Evolutionary conservation across 2,113 vertebrate species (phyloP).

Genomic region (Plotosus lineatus): DNA sequence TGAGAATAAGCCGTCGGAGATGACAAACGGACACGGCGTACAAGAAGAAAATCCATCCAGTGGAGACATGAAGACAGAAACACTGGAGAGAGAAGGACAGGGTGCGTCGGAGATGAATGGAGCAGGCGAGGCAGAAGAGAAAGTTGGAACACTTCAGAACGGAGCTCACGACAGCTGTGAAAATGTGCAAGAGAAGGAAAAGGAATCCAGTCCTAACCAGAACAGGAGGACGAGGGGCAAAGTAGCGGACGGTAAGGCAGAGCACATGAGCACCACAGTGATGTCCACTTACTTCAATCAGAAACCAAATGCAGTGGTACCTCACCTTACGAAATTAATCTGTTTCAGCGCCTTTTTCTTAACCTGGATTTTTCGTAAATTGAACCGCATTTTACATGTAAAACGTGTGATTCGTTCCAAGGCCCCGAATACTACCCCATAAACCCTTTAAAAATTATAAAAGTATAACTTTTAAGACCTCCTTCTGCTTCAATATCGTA

Average conservation of each 20-base stretch:
- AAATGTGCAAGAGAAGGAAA: slow-evolving; percentile 41
- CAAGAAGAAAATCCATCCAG: slow-evolving; percentile 8
- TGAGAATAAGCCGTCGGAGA: background rate
- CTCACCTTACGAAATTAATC: no score
- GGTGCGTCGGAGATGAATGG: slow-evolving; percentile 7
- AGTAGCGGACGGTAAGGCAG: slow-evolving; percentile 34
- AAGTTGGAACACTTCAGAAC: slow-evolving; percentile 30
- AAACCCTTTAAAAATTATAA: no score
- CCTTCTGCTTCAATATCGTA: no score
- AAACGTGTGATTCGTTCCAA: no score
- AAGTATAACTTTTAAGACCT: no score
- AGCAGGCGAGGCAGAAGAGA: slow-evolving; percentile 22
- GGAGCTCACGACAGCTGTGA: slow-evolving; percentile 14
- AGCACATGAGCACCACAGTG: background rate
- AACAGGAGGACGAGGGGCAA: slow-evolving; percentile 59
- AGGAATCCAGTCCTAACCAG: slow-evolving; percentile 3
- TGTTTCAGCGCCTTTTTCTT: no score
- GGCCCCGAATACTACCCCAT: no score
- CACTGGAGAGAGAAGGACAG: background rate
- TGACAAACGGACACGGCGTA: slow-evolving; percentile 2
- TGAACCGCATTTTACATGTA: no score
- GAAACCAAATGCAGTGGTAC: no score
- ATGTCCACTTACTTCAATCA: background rate
- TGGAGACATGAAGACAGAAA: background rate
- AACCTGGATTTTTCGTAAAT: no score